phyloP scores from a whole-genome alignment of 2,888 invertebrate species.

The Zeuzera pyrina region DNA sequence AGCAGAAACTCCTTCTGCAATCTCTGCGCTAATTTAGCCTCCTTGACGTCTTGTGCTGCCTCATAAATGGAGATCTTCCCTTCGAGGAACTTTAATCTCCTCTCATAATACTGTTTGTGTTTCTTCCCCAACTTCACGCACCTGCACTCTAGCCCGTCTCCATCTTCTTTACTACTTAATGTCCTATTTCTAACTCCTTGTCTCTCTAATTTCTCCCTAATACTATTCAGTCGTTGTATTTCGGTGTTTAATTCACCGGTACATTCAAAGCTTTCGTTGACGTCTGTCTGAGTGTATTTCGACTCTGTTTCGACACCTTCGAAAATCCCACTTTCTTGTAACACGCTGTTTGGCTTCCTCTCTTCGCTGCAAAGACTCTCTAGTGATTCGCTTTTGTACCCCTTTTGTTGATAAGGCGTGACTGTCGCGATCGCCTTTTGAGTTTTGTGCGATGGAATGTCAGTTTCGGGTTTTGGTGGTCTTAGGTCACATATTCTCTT shows the following conservation, averaged over 20 bases:
- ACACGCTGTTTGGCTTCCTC: slow-evolving; percentile 67
- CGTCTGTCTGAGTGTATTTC: slow-evolving; percentile 71
- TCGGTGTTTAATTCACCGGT: slow-evolving; percentile 73
- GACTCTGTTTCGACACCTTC: slow-evolving; percentile 71
- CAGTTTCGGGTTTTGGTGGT: slow-evolving; percentile 45
- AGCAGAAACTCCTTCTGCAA: slow-evolving; percentile 75
- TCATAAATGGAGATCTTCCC: slow-evolving; percentile 78
- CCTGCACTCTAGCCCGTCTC: slow-evolving; percentile 60
- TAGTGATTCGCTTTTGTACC: slow-evolving; percentile 60
- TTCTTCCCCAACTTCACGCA: slow-evolving; percentile 70
- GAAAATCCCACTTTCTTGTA: slow-evolving; percentile 84
- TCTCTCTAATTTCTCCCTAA: slow-evolving; percentile 75
- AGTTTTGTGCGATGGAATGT: slow-evolving; percentile 52
- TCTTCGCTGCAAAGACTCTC: slow-evolving; percentile 61
- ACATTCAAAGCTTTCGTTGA: slow-evolving; percentile 67
- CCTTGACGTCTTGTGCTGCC: slow-evolving; percentile 76
- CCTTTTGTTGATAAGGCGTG: slow-evolving; percentile 73
- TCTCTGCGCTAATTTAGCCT: slow-evolving; percentile 74
- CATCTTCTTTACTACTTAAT: slow-evolving; percentile 51
- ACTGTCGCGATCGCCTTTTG: slow-evolving; percentile 77
- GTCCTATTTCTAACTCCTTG: slow-evolving; percentile 68
- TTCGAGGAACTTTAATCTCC: slow-evolving; percentile 76
- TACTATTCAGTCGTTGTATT: slow-evolving; percentile 76
- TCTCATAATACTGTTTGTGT: slow-evolving; percentile 77
- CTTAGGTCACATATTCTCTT: slow-evolving; percentile 55